Base-by-base conservation (phyloP, 2,113 vertebrate species). In the Epinephelus cyanopodus region DNA sequence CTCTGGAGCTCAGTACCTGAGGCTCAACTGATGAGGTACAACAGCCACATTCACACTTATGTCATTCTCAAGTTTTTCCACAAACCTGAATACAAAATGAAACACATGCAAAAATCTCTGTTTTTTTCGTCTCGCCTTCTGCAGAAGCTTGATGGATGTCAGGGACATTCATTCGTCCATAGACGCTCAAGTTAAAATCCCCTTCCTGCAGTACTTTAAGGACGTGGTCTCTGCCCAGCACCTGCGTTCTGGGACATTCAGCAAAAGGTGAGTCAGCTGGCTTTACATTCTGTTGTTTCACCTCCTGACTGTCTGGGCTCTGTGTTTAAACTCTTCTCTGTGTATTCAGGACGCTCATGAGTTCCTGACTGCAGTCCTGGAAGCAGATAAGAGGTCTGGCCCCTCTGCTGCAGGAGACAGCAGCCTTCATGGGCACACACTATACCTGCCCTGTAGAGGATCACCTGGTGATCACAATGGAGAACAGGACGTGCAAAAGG, bases 261-360 rank as follows among this genome's bases (percentile, higher is more conserved):
- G 33, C 33, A 37, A 37, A 37, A 37, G 33, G 33, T 37, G 6
- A 37, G 33, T 37, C 33, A 37, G 33, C 33, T 5, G 33, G 3
- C 33, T 37, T 37, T 37, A 37, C 33, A 37, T 37, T 37, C 33
- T 37, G 33, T 37, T 37, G 33, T 37, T 37, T 37, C 33, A 37
- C 29, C 15, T 5, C 69, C 42, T 2, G 69, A 57, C 21, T 21
- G 5, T 39, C 14, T 61, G 5, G 9, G 7, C 18, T 9, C 18
- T 48, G 47, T 47, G 56, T 52, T 21, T 21, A 0, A 52, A 21
- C 12, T 42, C 18, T 6, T 37, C 33, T 37, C 33, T 37, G 33
- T 37, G 33, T 37, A 37, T 37, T 5, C 79, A 81, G 71, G 79
- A 81, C 5, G 63, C 79, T 12, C 63, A 60, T 7, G 79, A 81